These are phyloP conservation scores for Cyrtonyx montezumae DNA, from an alignment of 2,113 vertebrate genomes.

Conservation along the genomic window DNA sequence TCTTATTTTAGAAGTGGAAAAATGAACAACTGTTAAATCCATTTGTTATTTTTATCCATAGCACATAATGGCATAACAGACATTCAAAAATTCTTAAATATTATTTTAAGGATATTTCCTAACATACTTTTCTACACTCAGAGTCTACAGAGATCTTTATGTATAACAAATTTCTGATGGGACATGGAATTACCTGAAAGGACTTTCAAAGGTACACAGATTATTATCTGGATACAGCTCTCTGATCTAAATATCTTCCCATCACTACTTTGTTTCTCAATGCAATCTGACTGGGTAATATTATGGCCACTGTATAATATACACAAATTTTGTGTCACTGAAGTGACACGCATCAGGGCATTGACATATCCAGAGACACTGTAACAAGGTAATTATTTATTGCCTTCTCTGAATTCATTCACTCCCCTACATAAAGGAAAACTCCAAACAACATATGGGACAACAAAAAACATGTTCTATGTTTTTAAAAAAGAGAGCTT, in stretches of 20 bases:
- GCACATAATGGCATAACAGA: not conserved
- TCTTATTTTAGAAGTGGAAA: constrained; percentile 10
- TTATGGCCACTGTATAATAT: not conserved
- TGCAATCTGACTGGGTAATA: not conserved
- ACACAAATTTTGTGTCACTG: not conserved
- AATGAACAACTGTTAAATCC: not conserved
- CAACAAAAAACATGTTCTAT: not conserved
- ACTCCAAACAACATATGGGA: not conserved
- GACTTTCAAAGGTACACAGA: accelerated
- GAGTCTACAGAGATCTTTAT: not conserved
- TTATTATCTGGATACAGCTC: not conserved
- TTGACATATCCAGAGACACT: not conserved
- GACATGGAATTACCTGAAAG: not conserved
- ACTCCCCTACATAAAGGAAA: not conserved
- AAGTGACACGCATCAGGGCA: not conserved
- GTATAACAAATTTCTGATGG: not conserved
- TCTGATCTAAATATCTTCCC: not conserved
- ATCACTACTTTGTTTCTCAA: not conserved
- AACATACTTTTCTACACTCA: not conserved
- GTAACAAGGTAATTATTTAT: not conserved
- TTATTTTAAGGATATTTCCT: not conserved
- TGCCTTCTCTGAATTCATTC: not conserved
- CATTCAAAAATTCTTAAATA: not conserved
- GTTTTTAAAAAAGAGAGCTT: not conserved
- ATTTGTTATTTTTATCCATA: not conserved